Percentiles rank a stretch among this genome's conserved stretches.
phyloP scores from a whole-genome alignment of 2,797 vertebrate species.

The Leptatherina wallacei region DNA sequence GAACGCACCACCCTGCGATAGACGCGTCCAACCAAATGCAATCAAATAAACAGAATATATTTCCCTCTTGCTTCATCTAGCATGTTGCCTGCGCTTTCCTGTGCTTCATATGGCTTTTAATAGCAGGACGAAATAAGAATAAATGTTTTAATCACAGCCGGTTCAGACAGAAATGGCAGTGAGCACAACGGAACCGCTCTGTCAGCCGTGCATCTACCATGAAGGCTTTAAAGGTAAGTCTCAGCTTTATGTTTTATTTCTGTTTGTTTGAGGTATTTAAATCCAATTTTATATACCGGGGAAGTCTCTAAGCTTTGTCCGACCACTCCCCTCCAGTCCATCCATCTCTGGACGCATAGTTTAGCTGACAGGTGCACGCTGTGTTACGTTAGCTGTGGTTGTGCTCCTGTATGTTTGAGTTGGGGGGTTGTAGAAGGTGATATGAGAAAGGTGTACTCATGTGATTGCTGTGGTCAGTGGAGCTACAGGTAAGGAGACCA shows the following conservation, averaged over 20 bases:
- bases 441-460: conserved; percentile 11
- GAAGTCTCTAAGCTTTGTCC: conserved; percentile 9
- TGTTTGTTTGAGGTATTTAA: neutral
- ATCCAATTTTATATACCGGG: neutral
- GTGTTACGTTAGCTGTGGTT: neutral
- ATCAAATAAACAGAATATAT: conserved; percentile 3
- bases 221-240: conserved; percentile 82
- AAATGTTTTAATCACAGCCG: conserved; percentile 8
- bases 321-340: conserved; percentile 48
- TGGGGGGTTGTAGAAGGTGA: neutral
- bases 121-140: conserved; percentile 8
- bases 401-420: neutral
- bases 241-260: neutral
- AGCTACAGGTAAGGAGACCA: conserved; percentile 84
- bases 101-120: conserved; percentile 35
- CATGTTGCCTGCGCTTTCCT: neutral
- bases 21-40: conserved; percentile 28
- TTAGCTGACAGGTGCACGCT: neutral
- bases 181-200: conserved; percentile 80
- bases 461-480: conserved; percentile 74
- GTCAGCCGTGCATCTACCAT: conserved; percentile 80
- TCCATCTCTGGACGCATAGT: conserved; percentile 15
- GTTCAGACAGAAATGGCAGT: conserved; percentile 75
- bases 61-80: neutral
- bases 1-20: conserved; percentile 34